Evolutionary conservation across 2,797 vertebrate genomes (phyloP).

Genomic region (Cynodonichthys magdalenae): DNA sequence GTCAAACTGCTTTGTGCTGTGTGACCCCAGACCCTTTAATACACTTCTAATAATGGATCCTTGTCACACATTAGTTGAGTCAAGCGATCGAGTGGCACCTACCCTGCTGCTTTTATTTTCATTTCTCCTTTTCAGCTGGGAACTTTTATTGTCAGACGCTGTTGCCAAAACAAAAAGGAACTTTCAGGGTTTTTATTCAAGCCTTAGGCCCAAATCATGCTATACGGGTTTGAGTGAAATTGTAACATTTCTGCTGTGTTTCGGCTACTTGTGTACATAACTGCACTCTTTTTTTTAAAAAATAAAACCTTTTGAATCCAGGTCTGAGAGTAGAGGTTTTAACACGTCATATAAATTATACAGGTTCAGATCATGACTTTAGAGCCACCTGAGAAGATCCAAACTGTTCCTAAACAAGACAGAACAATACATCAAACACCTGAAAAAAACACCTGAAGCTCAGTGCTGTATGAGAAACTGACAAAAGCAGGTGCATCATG

Average conservation of each 20-base stretch:
- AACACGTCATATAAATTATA: constrained; percentile 16
- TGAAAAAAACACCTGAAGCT: neutral
- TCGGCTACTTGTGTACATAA: too few species aligned
- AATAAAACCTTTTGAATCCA: too few species aligned
- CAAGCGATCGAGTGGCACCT: constrained; percentile 7
- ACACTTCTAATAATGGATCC: too few species aligned
- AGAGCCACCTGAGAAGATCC: constrained; percentile 1
- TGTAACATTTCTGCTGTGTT: too few species aligned
- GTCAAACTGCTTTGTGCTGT: constrained; percentile 35
- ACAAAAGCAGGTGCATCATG: constrained; percentile 19
- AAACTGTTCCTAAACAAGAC: constrained; percentile 5
- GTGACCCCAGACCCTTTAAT: too few species aligned
- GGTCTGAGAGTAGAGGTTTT: neutral
- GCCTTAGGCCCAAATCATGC: neutral
- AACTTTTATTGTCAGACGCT: constrained; percentile 10
- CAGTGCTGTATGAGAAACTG: constrained; percentile 5
- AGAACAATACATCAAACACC: constrained; percentile 12
- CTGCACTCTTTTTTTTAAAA: too few species aligned
- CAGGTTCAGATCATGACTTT: constrained; percentile 37
- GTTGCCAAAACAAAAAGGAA: neutral
- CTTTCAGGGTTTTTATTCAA: neutral
- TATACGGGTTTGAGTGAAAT: too few species aligned
- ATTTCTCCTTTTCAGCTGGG: constrained; percentile 25
- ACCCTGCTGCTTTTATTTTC: constrained; percentile 7
- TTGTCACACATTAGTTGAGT: too few species aligned